Conservation (phyloP, 1,140 invertebrate genomes). For the Solenopsis fugax region DNA sequence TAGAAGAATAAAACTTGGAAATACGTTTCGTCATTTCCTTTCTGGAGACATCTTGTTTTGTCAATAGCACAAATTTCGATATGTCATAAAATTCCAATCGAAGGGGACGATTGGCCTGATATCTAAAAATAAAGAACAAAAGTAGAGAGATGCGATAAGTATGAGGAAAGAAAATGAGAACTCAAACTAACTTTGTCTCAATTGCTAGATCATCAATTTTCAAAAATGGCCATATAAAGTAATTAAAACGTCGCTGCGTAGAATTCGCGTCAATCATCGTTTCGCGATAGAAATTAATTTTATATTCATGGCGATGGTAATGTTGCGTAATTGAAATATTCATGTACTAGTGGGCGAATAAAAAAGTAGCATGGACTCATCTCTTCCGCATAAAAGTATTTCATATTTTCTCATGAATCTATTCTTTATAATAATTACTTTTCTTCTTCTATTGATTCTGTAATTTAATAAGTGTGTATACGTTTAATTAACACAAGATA, state of each 20-base stretch:
- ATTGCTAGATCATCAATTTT: constrained; percentile 31
- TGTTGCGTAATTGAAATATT: constrained; percentile 46
- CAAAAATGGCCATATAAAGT: constrained; percentile 23
- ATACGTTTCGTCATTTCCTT: constrained; percentile 28
- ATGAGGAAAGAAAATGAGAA: constrained; percentile 10
- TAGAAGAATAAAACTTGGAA: constrained; percentile 50
- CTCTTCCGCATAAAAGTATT: not conserved
- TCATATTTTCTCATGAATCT: not conserved
- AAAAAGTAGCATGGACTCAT: constrained; percentile 13
- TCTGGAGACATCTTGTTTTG: constrained; percentile 17
- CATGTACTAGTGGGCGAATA: not conserved
- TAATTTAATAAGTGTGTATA: not conserved
- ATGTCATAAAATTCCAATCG: constrained; percentile 42
- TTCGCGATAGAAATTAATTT: constrained; percentile 43
- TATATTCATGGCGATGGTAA: constrained; percentile 41
- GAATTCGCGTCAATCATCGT: constrained; percentile 47
- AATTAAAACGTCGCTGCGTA: constrained; percentile 44
- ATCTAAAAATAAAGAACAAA: constrained; percentile 48
- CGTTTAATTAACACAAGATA: not conserved
- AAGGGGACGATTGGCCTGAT: constrained; percentile 53
- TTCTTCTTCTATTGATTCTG: not conserved
- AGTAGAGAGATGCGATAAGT: constrained; percentile 10
- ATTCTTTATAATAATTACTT: constrained; percentile 8
- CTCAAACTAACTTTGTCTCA: not conserved
- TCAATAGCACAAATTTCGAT: constrained; percentile 40